phyloP scores from a whole-genome alignment of 2,888 invertebrate genomes.

The Catonia carolina region DNA sequence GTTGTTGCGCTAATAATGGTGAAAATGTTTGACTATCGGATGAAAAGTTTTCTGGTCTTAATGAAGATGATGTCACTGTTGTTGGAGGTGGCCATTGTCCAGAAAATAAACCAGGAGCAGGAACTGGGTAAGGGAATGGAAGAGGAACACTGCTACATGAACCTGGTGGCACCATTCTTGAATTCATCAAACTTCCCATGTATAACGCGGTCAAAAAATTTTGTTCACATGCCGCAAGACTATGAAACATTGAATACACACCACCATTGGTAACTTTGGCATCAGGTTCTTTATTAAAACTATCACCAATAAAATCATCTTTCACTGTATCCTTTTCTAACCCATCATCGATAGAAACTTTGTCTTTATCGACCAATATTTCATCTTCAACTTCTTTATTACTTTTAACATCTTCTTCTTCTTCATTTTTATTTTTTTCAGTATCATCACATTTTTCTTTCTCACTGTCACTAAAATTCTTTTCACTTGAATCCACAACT shows the following conservation, averaged over 20 bases:
- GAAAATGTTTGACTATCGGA: slow-evolving; percentile 11
- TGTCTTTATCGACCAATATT: slow-evolving; percentile 11
- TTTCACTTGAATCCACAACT: slow-evolving; percentile 29
- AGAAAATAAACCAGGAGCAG: background rate
- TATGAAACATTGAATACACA: slow-evolving; percentile 43
- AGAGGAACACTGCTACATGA: background rate
- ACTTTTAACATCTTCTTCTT: slow-evolving; percentile 16
- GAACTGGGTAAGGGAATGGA: slow-evolving; percentile 6
- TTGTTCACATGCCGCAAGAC: slow-evolving; percentile 41
- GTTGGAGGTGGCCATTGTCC: slow-evolving; percentile 17
- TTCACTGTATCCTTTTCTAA: background rate
- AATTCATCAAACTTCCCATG: slow-evolving; percentile 39
- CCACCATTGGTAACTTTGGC: slow-evolving; percentile 35
- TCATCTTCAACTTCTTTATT: slow-evolving; percentile 35
- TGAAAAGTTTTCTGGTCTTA: background rate
- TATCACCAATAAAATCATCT: background rate
- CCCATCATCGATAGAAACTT: slow-evolving; percentile 3
- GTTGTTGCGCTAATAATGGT: slow-evolving; percentile 29
- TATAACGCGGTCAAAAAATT: slow-evolving; percentile 46
- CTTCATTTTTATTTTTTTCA: slow-evolving; percentile 35
- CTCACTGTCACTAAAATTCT: slow-evolving; percentile 7
- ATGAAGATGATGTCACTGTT: too few species aligned
- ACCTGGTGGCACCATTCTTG: slow-evolving; percentile 16
- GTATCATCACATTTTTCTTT: slow-evolving; percentile 21
- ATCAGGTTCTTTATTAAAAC: background rate